phyloP scores from a whole-genome alignment of 2,797 vertebrate species.

The Anguilla anguilla region DNA sequence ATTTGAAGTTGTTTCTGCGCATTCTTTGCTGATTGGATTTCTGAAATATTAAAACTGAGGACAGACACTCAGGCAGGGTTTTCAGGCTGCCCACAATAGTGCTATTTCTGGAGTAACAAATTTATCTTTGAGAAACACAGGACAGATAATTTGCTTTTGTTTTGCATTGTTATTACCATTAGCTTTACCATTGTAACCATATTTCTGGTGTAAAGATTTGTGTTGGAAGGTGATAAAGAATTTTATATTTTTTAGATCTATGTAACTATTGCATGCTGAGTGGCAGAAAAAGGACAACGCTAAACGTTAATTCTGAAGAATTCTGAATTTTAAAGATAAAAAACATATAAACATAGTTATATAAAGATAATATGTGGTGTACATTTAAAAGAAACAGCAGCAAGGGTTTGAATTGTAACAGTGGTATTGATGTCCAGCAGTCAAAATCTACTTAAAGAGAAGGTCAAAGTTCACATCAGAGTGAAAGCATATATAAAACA shows the following conservation, averaged over 20 bases:
- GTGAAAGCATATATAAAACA: not conserved
- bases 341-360: not conserved
- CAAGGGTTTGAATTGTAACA: not conserved
- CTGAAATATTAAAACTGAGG: not conserved
- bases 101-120: not conserved
- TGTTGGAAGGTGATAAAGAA: not conserved
- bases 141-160: not conserved
- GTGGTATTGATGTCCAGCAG: not conserved
- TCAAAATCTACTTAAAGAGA: too few species aligned
- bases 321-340: not conserved
- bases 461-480: not conserved
- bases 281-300: too few species aligned
- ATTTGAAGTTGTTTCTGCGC: not conserved
- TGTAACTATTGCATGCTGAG: too few species aligned
- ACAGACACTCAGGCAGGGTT: not conserved
- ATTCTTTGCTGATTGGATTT: not conserved
- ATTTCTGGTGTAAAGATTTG: not conserved
- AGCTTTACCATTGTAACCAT: not conserved
- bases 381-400: not conserved
- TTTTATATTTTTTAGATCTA: not conserved
- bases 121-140: not conserved
- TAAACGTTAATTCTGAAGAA: not conserved
- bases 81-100: not conserved
- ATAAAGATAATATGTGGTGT: not conserved
- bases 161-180: not conserved